phyloP scores from a whole-genome alignment of 2,888 invertebrate genomes.

The Ferdinandea cuprea region DNA sequence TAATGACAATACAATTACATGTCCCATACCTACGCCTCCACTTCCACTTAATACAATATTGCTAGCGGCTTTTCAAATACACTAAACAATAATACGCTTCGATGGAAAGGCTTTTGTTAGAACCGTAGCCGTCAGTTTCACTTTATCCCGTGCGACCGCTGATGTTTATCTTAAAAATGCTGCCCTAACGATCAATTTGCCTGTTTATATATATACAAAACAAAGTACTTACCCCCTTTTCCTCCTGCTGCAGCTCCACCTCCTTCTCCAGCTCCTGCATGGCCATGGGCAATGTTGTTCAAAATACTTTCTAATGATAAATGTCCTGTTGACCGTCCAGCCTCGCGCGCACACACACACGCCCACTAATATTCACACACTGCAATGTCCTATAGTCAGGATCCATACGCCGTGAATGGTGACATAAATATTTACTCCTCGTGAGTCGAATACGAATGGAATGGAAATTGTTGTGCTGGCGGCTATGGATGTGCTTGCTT shows the following conservation, averaged over 20 bases:
- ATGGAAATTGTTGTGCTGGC: constrained; percentile 36
- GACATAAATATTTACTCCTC: constrained; percentile 49
- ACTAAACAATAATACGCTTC: no score
- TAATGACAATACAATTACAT: no score
- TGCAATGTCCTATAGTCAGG: no score
- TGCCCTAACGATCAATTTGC: constrained; percentile 60
- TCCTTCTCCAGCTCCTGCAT: constrained; percentile 42
- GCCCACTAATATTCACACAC: no score
- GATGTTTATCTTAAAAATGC: constrained; percentile 54
- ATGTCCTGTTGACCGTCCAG: constrained; percentile 25
- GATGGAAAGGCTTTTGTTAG: no score
- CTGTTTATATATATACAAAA: constrained; percentile 47
- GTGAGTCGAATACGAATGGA: constrained; percentile 42
- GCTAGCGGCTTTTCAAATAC: no score
- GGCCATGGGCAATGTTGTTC: no score
- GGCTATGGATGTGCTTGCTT: neutral
- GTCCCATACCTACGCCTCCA: no score
- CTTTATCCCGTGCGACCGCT: constrained; percentile 24
- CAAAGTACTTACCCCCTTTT: constrained; percentile 46
- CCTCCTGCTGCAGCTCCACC: no score
- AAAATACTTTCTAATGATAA: constrained; percentile 63
- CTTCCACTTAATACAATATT: no score
- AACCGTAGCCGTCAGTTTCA: constrained; percentile 29
- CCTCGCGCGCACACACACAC: constrained; percentile 3
- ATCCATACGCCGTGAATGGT: constrained; percentile 40